Base-by-base conservation (phyloP, 2,888 invertebrate species). In the Chydorus sphaericus region DNA sequence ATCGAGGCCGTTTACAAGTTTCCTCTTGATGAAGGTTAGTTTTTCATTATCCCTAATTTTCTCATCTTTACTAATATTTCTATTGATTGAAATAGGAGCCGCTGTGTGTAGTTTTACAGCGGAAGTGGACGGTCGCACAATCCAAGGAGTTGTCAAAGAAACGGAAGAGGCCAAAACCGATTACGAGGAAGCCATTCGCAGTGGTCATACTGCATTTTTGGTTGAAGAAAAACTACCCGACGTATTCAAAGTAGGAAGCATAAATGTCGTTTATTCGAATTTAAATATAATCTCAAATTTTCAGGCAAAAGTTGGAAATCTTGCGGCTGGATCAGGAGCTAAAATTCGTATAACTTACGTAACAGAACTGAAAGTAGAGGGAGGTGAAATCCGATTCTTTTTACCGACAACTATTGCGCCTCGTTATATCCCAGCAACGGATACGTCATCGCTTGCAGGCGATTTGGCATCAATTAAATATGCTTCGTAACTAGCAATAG, bases 381-480 rank as follows among this genome's bases (percentile, higher is more conserved):
- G 48, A n/a, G 36, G 30, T 7, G 63, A 62, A 18, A 59, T 62
- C 10, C 56, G 63, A 20, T 64, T 64, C 54, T 62, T 60, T 44
- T 44, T 64, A 18, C 64, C 64, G 8, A 63, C 64, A 1, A 63
- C 63, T 3, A 58, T 64, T n/a, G 63, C 63, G 8, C 64, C 64
- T n/a, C 59, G 63, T 6, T 63, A 63, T 53, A 57, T 62, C 29
- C 62, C 62, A 10, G 20, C 55, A 14, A 39, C 52, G 4, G 61
- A 61, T 30, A 58, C 48, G 8, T 59, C 60, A 37, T 56, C 58
- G 5, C 59, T 60, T 50, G 59, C 61, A 2, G 44, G 51, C 48
- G 62, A 62, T 29, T 58, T 61, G 38, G 57, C 50, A 8, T 52
- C 56, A 11, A 62, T 62, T 54, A 50, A 52, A 36, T 63, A 62